Percentiles rank a stretch among this genome's conserved stretches.
Conservation (phyloP, 1,140 invertebrate species). For the Apis mellifera region Amel_HAv3.1 CM009932.2:14389001-14389500, state of each 20-base stretch:
- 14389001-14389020: neutral
- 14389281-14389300: slow-evolving; percentile 70
- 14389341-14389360: neutral
- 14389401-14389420: neutral
- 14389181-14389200: slow-evolving; percentile 48
- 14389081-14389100: slow-evolving; percentile 37
- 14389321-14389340: slow-evolving; percentile 6
- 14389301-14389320: slow-evolving; percentile 73
- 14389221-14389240: slow-evolving; percentile 19
- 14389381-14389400: neutral
- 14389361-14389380: neutral
- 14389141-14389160: neutral
- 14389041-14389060: slow-evolving; percentile 52
- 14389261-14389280: slow-evolving; percentile 45
- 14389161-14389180: slow-evolving; percentile 30
- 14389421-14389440: neutral
- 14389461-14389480: neutral
- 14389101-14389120: slow-evolving; percentile 41
- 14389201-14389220: slow-evolving; percentile 32
- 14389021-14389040: slow-evolving; percentile 43
- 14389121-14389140: slow-evolving; percentile 6
- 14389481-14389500: slow-evolving; percentile 22
- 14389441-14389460: neutral
- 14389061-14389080: slow-evolving; percentile 38
- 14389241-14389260: no score